These are phyloP conservation scores for Fringilla coelebs DNA, from an alignment of 2,797 vertebrate genomes.

Conservation along the genomic window DNA sequence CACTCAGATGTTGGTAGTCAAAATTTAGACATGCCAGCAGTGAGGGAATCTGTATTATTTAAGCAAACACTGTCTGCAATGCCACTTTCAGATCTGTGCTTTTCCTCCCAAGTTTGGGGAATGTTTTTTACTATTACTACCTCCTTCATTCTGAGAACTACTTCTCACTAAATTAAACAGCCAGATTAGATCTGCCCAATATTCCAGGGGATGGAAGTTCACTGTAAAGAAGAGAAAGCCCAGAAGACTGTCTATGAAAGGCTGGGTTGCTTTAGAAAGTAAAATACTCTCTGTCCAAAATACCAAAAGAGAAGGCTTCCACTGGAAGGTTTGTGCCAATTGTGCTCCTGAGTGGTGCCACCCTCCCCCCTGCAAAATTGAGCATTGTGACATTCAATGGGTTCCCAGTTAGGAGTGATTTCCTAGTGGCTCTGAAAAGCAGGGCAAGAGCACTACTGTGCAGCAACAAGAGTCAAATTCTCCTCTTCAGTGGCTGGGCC, in stretches of 20 bases:
- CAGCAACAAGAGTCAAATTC: constrained; percentile 72
- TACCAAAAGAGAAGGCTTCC: constrained; percentile 26
- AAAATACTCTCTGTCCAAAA: background rate
- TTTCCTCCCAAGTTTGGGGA: background rate
- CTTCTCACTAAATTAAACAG: background rate
- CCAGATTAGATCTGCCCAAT: background rate
- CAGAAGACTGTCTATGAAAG: background rate
- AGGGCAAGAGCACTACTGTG: constrained; percentile 69
- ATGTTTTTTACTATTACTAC: background rate
- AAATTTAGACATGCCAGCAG: constrained; percentile 45
- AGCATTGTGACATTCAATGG: constrained; percentile 56
- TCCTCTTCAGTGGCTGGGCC: constrained; percentile 72
- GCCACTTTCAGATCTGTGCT: background rate
- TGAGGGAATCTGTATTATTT: background rate
- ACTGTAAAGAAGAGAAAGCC: constrained; percentile 8
- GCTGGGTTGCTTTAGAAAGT: background rate
- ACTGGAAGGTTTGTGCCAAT: constrained; percentile 27
- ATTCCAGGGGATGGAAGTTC: background rate
- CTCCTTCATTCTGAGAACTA: background rate
- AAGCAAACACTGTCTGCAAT: constrained; percentile 9
- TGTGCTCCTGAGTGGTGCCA: constrained; percentile 21
- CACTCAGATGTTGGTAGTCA: constrained; percentile 40
- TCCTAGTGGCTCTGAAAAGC: constrained; percentile 69
- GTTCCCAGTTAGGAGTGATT: constrained; percentile 62
- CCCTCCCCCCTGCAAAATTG: constrained; percentile 61